Evolutionary conservation across 2,113 vertebrate genomes (phyloP).

Genomic region (Indri indri): DNA sequence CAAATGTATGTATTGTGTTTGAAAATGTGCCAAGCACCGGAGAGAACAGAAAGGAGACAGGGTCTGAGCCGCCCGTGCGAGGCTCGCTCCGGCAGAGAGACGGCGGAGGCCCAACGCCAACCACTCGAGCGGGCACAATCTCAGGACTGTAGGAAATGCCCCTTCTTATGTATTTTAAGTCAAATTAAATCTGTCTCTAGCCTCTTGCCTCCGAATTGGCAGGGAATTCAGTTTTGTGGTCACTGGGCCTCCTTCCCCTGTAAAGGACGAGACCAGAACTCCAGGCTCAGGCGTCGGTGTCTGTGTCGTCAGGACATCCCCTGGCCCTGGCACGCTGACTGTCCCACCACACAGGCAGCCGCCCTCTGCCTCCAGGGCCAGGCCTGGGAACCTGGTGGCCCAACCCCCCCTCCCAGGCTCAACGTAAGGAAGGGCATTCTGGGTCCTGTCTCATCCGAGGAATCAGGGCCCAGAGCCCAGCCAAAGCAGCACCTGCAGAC

Average conservation of each 20-base stretch:
- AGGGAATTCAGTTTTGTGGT: not conserved
- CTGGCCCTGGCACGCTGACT: not conserved
- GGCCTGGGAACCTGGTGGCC: not conserved
- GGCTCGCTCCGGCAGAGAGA: not conserved
- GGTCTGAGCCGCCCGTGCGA: not conserved
- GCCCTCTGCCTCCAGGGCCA: no score
- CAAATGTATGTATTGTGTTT: not conserved
- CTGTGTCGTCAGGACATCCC: not conserved
- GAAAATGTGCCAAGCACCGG: not conserved
- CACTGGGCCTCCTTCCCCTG: not conserved
- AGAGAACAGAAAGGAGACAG: not conserved
- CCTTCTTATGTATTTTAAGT: not conserved
- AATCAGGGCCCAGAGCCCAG: not conserved
- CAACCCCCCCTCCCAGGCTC: not conserved
- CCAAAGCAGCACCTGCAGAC: not conserved
- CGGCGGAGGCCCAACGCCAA: no score
- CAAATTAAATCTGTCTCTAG: not conserved
- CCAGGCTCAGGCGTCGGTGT: not conserved
- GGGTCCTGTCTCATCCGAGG: not conserved
- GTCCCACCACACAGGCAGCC: not conserved
- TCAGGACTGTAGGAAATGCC: not conserved
- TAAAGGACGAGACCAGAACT: not conserved
- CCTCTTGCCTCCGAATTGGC: not conserved
- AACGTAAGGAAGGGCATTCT: not conserved
- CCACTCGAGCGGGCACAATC: no score